Percentiles rank a stretch among this genome's conserved stretches.
Evolutionary conservation across 2,113 vertebrate genomes (phyloP).

Genomic region (Sinocyclocheilus maitianheensis): DNA sequence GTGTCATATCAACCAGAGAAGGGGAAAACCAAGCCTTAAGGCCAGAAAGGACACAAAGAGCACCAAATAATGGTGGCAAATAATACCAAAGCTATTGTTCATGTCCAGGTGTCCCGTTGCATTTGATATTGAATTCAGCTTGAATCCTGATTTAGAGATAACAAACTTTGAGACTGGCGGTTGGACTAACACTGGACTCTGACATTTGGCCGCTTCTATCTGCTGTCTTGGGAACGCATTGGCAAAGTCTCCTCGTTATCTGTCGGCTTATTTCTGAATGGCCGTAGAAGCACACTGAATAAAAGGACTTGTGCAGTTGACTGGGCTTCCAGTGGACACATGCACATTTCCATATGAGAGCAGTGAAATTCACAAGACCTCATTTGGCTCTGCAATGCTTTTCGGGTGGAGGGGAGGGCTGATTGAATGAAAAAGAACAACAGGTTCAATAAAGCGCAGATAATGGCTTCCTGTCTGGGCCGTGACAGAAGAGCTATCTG

Average conservation of each 20-base stretch:
- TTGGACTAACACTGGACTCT: too few species aligned
- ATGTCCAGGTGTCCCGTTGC: neutral
- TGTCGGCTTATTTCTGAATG: slow-evolving; percentile 43
- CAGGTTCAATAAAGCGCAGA: slow-evolving; percentile 56
- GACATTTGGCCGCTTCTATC: neutral
- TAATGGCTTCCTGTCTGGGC: slow-evolving; percentile 55
- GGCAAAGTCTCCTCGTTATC: slow-evolving; percentile 28
- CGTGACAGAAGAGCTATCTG: slow-evolving; percentile 46
- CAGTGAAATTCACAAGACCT: slow-evolving; percentile 39
- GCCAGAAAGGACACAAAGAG: slow-evolving; percentile 34
- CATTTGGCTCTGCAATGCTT: slow-evolving; percentile 34
- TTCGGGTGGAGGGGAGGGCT: slow-evolving; percentile 10
- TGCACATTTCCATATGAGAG: slow-evolving; percentile 66
- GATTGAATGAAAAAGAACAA: slow-evolving; percentile 55
- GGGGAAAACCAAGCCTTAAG: slow-evolving; percentile 38
- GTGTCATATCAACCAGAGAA: slow-evolving; percentile 17
- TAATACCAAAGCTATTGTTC: slow-evolving; percentile 24
- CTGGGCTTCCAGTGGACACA: slow-evolving; percentile 74
- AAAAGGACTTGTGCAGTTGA: slow-evolving; percentile 59
- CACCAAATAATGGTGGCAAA: neutral
- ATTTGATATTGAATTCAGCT: slow-evolving; percentile 15
- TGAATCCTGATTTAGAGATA: slow-evolving; percentile 21
- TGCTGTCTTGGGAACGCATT: slow-evolving; percentile 31
- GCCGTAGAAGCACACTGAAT: slow-evolving; percentile 25
- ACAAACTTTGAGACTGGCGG: neutral